Evolutionary conservation across 2,888 invertebrate species (phyloP).

Genomic region (Pegoplata infirma): DNA sequence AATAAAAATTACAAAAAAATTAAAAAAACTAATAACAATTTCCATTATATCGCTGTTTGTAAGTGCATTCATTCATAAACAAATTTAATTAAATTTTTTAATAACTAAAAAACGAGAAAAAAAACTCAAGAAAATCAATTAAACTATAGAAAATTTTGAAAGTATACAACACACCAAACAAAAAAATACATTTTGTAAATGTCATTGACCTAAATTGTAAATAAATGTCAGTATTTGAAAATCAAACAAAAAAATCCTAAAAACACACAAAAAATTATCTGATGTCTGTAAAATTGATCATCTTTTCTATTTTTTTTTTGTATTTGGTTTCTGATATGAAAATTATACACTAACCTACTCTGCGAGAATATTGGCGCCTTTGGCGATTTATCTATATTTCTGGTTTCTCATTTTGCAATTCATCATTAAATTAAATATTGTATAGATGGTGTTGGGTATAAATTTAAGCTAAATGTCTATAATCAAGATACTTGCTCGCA

Average conservation of each 20-base stretch:
- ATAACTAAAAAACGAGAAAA: too few relatives aligned
- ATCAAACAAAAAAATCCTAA: too few relatives aligned
- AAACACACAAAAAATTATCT: background rate
- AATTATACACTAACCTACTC: constrained; percentile 45
- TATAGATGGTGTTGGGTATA: background rate
- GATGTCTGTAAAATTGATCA: background rate
- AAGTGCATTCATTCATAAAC: too few relatives aligned
- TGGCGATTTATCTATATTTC: constrained; percentile 35
- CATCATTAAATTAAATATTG: too few relatives aligned
- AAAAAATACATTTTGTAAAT: background rate
- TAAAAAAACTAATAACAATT: background rate
- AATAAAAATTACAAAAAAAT: background rate
- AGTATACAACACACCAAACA: background rate
- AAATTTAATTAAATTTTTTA: background rate
- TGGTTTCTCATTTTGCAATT: constrained; percentile 28
- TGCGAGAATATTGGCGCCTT: constrained; percentile 51
- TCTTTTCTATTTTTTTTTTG: background rate
- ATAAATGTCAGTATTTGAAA: too few relatives aligned
- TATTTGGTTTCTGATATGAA: background rate
- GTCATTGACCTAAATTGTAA: background rate
- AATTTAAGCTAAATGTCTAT: constrained; percentile 1
- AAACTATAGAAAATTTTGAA: too few relatives aligned
- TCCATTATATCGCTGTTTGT: background rate
- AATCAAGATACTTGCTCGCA: constrained; percentile 51
- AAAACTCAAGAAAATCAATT: background rate